Evolutionary conservation across 2,797 vertebrate species (phyloP), one percentile per base, ranked within the genome.

Genomic region (Delichon dasypus): DNA sequence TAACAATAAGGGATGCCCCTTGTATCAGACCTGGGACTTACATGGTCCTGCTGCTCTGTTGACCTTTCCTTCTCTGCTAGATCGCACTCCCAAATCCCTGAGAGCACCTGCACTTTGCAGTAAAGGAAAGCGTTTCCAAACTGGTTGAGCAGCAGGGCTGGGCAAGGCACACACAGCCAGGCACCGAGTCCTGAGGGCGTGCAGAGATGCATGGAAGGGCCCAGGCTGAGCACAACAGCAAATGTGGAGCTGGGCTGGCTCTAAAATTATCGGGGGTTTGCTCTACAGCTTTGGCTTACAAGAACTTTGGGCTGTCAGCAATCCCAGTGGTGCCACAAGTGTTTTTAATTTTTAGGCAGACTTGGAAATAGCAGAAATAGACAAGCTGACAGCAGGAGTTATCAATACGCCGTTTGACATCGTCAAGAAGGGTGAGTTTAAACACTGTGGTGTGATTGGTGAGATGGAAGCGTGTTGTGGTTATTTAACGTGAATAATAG

Each of bases 351-450:
- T 77, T 77, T 73, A 98, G 98, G 97, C 89, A 26, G 97, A 97
- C 50, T 67, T 94, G 83, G 98, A 97, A 85, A 97, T 98, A 86
- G 88, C 85, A 81, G 97, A 98, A 95, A 98, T 98, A 92, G 94
- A 95, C 78, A 97, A 96, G 34, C 42, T 97, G 74, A 96, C 97
- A 79, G 96, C 97, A 72, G 95, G 96, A 94, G 97, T 97, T 84
- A 95, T 97, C 73, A 96, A 95, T 85, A 97, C 96, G 32, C 98
- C 97, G 3, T 88, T 98, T 70, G 97, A 97, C 79, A 47, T 93
- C 15, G 6, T 92, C 62, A 96, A 50, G 40, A 96, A 93, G 92
- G 96, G 97, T 97, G 57, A 88, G 96, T 94, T 67, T 53, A 36
- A 83, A 40, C 2, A 0, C 4, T 82, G 25, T 14, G 50, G 22